Base-by-base conservation (phyloP, 2,888 invertebrate species). In the Drosophila aldrichi region DNA sequence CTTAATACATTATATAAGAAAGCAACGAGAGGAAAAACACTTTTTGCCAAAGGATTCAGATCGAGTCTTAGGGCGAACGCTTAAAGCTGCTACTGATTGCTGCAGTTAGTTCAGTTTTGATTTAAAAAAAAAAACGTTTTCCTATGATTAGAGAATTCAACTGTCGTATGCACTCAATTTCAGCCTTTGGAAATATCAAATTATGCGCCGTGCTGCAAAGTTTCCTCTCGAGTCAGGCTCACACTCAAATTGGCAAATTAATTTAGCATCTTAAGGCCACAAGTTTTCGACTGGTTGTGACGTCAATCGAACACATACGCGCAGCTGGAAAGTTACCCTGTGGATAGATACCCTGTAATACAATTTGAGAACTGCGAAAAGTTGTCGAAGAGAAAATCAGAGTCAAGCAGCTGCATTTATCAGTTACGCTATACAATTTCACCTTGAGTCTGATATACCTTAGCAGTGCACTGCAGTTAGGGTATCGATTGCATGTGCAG, bases 181-280 rank as follows among this genome's bases (percentile, higher is more conserved):
- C 3, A 25, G 12, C 12, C 12, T 40, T 22, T 18, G 12, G 38
- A 54, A 25, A 40, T 25, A 40, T 12, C 12, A 36, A 54, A 38
- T 54, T 54, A 38, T 54, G 38, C 20, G 22, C 22, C 32, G 3
- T 10, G 18, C 41, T n/a, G n/a, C 18, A 49, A 60, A 76, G 58
- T 64, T 65, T 57, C 2, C 29, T 10, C 18, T 43, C 22, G 18
- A 12, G 43, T 29, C 52, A 48, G 57, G 40, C 25, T 25, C 44
- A 58, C 49, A 40, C 58, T 57, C 54, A 70, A 78, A 70, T 77
- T 80, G 78, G 54, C 38, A 62, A 81, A 70, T 68, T 66, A 78
- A 75, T 81, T 78, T 78, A 70, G 55, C 63, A 71, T 71, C 68
- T 59, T 68, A 68, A 56, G 29, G 51, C 51, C 58, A 12, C 12